Evolutionary conservation across 2,888 invertebrate genomes (phyloP).

Genomic region (Mythimna ferrago): DNA sequence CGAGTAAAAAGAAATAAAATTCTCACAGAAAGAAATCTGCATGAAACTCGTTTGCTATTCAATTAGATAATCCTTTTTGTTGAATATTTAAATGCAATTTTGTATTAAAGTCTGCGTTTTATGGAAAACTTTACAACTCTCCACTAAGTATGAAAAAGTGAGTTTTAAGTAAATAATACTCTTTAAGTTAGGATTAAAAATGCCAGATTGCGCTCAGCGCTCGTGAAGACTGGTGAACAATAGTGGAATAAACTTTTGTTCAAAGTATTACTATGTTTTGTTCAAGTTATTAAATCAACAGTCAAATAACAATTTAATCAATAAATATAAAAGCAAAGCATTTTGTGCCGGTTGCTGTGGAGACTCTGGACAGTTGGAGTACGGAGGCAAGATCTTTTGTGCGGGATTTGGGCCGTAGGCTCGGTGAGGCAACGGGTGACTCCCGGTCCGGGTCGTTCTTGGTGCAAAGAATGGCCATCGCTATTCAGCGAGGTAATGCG

Average conservation of each 20-base stretch:
- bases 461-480: too few species aligned
- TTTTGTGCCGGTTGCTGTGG: too few species aligned
- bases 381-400: too few species aligned
- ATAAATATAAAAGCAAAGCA: too few species aligned
- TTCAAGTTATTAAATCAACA: too few species aligned
- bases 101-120: conserved; percentile 51
- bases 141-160: conserved; percentile 18
- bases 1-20: conserved; percentile 57
- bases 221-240: conserved; percentile 9
- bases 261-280: background rate
- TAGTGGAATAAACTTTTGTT: conserved; percentile 1
- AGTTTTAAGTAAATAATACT: conserved; percentile 20
- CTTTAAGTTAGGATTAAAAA: conserved; percentile 20
- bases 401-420: too few species aligned
- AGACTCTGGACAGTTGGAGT: too few species aligned
- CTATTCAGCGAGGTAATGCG: too few species aligned
- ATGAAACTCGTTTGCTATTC: conserved; percentile 60
- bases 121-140: conserved; percentile 35
- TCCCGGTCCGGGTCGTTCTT: too few species aligned
- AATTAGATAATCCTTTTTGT: conserved; percentile 64
- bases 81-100: conserved; percentile 60
- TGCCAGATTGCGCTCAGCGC: background rate
- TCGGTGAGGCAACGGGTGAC: too few species aligned
- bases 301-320: too few species aligned
- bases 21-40: conserved; percentile 50